Percentiles rank a stretch among this genome's conserved stretches.
Conservation (phyloP, 2,797 vertebrate genomes). For the Artibeus lituratus region DNA sequence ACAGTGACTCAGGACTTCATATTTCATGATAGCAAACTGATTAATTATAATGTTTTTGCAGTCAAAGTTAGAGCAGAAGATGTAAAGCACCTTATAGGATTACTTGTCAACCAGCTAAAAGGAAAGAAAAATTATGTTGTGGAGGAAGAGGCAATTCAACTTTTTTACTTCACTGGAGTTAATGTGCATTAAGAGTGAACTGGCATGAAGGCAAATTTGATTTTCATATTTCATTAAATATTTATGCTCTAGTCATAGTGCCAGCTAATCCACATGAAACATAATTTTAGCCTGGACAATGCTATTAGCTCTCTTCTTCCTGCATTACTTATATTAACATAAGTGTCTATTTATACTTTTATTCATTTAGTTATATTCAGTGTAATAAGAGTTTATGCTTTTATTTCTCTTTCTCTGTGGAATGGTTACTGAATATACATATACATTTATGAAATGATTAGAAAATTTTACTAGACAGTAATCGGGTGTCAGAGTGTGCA, state of each 20-base stretch:
- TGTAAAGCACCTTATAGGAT: background rate
- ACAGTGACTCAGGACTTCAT: background rate
- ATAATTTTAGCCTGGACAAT: slow-evolving; percentile 9
- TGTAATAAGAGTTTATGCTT: slow-evolving; percentile 69
- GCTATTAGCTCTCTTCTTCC: background rate
- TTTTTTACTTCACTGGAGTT: background rate
- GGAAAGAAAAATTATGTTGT: slow-evolving; percentile 2
- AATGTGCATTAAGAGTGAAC: background rate
- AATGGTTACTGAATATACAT: slow-evolving; percentile 63
- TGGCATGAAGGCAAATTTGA: background rate
- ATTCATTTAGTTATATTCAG: slow-evolving; percentile 70
- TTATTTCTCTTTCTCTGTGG: slow-evolving; percentile 64
- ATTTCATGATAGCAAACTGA: slow-evolving; percentile 19
- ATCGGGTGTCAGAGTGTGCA: background rate
- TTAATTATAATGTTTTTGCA: slow-evolving; percentile 12
- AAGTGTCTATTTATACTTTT: slow-evolving; percentile 64
- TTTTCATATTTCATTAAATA: slow-evolving; percentile 37
- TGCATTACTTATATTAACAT: background rate
- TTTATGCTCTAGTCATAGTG: background rate
- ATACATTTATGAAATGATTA: background rate
- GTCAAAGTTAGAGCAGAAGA: slow-evolving; percentile 25
- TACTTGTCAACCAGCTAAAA: slow-evolving; percentile 24
- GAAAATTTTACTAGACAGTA: background rate
- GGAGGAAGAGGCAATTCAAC: background rate
- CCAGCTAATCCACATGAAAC: background rate